Percentiles rank a stretch among this genome's conserved stretches.
phyloP scores from a whole-genome alignment of 2,888 invertebrate species.

The Physocephala rufipes region DNA sequence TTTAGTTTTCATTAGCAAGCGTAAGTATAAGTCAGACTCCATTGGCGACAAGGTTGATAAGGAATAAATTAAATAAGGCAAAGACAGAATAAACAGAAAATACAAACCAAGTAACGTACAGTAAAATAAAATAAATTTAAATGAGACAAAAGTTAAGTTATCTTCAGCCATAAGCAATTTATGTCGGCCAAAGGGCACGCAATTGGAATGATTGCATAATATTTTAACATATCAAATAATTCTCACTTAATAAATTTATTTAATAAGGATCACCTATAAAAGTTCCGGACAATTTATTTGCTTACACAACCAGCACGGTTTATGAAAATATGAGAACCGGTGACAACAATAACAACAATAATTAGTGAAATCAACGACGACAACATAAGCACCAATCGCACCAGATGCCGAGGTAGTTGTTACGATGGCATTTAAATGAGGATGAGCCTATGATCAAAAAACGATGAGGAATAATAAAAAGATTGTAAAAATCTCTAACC shows the following conservation, averaged over 20 bases:
- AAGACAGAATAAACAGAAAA: not conserved
- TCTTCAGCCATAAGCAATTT: conserved; percentile 25
- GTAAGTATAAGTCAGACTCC: conserved; percentile 14
- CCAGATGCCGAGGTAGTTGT: no score
- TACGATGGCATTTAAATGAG: no score
- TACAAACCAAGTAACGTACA: not conserved
- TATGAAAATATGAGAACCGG: not conserved
- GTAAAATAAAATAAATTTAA: not conserved
- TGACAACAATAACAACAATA: conserved; percentile 11
- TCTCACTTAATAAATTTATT: not conserved
- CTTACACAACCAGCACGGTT: no score
- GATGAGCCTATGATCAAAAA: no score
- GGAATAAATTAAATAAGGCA: not conserved
- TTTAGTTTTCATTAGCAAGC: conserved; percentile 35
- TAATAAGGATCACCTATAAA: no score
- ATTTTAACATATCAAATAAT: not conserved
- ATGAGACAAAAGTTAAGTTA: conserved; percentile 16
- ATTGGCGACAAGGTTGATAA: conserved; percentile 25
- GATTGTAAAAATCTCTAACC: no score
- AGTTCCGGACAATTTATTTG: no score
- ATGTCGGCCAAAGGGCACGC: not conserved
- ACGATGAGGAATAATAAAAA: no score
- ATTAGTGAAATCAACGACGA: conserved; percentile 2
- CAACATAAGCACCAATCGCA: not conserved
- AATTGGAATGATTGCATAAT: not conserved